Base-by-base conservation (phyloP, 1,140 invertebrate species). In the Chrysomallon squamiferum region DNA sequence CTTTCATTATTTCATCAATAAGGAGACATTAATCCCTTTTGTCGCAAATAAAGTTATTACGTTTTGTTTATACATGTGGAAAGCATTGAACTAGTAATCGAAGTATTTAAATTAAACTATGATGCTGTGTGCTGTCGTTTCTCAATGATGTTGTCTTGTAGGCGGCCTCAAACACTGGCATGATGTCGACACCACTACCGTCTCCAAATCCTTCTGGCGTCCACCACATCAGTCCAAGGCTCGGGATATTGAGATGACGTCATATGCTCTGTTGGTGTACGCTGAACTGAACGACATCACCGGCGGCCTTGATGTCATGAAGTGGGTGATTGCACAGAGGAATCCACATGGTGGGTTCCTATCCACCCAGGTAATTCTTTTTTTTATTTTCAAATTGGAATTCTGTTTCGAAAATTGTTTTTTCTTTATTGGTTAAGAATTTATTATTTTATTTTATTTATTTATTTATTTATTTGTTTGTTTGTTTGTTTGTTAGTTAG, bases 321-420 rank as follows among this genome's bases (percentile, higher is more conserved):
- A 91, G 30, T 96, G 93, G 92, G 84, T 98, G 0, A 88, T 95
- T 38, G 87, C 88, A 57, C 91, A 94, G 73, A 87, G 93, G 65
- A 95, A 94, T 81, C 84, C 88, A 0, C 86, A 90, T 65, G 94
- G 94, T 11, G 93, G 94, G 22, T 95, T 95, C 80, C 88, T 91
- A 7, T 92, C 92, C 2, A 92, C 91, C 30, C 80, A 79, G 74
- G 79, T 82, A 60, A 20, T 32, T 30, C 13, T 3, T 52, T 22
- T 9, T n/a, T 29, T 35, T 20, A 35, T 22, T 33, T 29, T 13
- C 20, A 2, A 3, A 1, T 60, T 60, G 11, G 29, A 0, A n/a
- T 20, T 32, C 35, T 11, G 43, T 32, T 7, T n/a, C 50, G 43
- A 3, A 33, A 54, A 7, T 18, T 30, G 15, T 6, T n/a, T 7